Percentiles rank a stretch among this genome's conserved stretches.
These are phyloP conservation scores for Meta bourneti DNA, from an alignment of 2,888 invertebrate species.

Conservation along the genomic window DNA sequence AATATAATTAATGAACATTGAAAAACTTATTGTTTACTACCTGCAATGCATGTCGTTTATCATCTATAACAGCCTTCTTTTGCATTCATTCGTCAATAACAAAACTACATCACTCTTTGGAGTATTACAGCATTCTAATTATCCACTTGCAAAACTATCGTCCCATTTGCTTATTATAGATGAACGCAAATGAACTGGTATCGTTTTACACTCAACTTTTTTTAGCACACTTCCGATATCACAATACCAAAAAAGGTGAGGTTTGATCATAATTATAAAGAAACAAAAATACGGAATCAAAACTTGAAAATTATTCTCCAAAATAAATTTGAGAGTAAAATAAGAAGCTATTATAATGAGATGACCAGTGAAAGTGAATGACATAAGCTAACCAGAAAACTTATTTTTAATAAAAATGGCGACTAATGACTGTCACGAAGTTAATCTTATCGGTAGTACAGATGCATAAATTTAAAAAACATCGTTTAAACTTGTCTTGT, in stretches of 20 bases:
- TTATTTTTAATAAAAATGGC: conserved; percentile 69
- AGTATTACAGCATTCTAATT: neutral
- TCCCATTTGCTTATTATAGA: conserved; percentile 11
- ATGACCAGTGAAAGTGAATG: neutral
- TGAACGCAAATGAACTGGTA: conserved; percentile 25
- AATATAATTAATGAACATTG: too few relatives aligned
- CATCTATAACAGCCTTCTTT: too few relatives aligned
- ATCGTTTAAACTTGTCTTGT: neutral
- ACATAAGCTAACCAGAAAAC: neutral
- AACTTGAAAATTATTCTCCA: neutral
- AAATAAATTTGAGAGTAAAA: neutral
- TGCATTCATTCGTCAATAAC: too few relatives aligned
- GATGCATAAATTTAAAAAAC: neutral
- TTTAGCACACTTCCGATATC: conserved; percentile 29
- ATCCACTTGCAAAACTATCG: conserved; percentile 6
- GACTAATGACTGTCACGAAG: conserved; percentile 41
- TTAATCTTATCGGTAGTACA: conserved; percentile 10
- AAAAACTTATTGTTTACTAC: too few relatives aligned
- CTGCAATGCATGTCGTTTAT: too few relatives aligned
- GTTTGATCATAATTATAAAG: neutral
- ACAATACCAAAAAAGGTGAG: conserved; percentile 58
- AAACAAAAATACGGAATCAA: neutral
- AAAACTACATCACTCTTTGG: too few relatives aligned
- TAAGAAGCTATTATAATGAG: neutral
- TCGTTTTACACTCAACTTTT: conserved; percentile 60